Conservation (phyloP, 2,113 vertebrate species). For the Manacus vitellinus region DNA sequence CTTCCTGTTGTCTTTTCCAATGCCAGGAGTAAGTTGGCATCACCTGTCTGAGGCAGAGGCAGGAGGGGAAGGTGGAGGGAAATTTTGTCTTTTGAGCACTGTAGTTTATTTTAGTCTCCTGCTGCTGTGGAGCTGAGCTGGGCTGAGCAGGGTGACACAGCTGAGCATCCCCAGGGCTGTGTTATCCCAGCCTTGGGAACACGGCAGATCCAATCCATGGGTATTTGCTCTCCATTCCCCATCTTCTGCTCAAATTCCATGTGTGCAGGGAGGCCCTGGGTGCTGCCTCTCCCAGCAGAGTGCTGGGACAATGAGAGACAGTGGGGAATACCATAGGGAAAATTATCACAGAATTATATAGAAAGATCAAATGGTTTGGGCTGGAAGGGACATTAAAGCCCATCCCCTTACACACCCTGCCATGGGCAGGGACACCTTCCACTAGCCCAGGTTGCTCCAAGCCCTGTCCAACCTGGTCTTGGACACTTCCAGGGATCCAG, state of each 20-base stretch:
- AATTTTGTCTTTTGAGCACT: not conserved
- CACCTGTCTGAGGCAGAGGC: not conserved
- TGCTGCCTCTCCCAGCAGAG: not conserved
- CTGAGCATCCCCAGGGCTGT: not conserved
- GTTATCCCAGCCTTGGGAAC: not conserved
- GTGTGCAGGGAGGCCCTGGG: not conserved
- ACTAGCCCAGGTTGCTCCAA: fast-evolving
- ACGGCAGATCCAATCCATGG: fast-evolving
- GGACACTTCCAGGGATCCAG: not conserved
- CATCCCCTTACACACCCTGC: not conserved
- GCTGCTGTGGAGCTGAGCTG: not conserved
- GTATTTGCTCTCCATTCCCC: not conserved
- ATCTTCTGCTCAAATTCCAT: not conserved
- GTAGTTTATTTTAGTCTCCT: not conserved
- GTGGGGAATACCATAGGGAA: fast-evolving
- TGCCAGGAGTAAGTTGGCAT: not conserved
- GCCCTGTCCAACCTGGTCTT: not conserved
- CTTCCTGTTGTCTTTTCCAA: not conserved
- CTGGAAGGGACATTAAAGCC: not conserved
- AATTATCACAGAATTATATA: too few relatives aligned
- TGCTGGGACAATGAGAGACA: not conserved
- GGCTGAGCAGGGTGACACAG: too few relatives aligned
- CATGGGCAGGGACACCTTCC: not conserved
- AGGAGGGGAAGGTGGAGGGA: not conserved
- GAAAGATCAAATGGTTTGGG: not conserved